Conservation (phyloP, 2,113 vertebrate genomes). For the Arothron firmamentum region DNA sequence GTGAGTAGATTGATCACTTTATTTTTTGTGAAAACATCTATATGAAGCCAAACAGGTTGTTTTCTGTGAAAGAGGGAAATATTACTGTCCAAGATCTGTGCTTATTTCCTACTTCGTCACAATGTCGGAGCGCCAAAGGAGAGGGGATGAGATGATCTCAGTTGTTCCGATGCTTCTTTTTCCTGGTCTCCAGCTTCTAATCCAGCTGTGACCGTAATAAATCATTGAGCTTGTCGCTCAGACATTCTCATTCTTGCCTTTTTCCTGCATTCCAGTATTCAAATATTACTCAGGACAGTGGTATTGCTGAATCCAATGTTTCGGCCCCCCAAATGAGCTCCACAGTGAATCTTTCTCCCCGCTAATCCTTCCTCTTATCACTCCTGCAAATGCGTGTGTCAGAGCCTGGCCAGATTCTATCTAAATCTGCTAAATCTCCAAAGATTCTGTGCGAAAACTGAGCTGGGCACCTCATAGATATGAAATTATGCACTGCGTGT, state of each 20-base stretch:
- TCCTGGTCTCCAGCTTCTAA: background rate
- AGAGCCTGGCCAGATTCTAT: background rate
- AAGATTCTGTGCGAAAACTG: background rate
- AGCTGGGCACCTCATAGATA: no score
- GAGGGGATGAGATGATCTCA: no score
- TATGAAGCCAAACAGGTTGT: constrained; percentile 7
- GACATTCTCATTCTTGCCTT: background rate
- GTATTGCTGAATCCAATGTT: no score
- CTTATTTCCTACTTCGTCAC: no score
- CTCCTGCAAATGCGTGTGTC: background rate
- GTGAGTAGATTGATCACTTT: no score
- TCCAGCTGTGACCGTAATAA: background rate
- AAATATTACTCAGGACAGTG: no score
- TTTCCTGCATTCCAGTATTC: no score
- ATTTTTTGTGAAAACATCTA: background rate
- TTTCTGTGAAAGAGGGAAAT: background rate
- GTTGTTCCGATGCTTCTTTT: background rate
- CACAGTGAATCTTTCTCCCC: background rate
- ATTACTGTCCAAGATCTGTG: background rate
- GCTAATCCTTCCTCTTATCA: background rate
- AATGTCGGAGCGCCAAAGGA: no score
- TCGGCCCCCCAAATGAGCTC: background rate
- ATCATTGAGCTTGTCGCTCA: background rate
- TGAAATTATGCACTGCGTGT: no score
- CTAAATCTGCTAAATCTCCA: background rate